Percentiles rank a stretch among this genome's conserved stretches.
Conservation (phyloP, 1,140 invertebrate genomes). For the Drosophila kohkoa region DNA sequence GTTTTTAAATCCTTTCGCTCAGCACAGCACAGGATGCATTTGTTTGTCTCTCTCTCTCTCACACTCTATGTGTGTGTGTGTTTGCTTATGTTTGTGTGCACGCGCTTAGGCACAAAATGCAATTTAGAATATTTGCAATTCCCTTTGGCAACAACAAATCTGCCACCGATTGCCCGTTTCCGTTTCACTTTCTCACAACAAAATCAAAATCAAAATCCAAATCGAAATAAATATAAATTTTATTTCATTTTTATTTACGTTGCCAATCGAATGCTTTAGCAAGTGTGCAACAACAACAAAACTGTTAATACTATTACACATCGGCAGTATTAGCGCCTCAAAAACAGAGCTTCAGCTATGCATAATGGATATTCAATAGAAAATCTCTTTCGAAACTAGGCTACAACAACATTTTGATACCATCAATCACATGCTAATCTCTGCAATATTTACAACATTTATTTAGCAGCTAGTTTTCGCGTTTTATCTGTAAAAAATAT, state of each 20-base stretch:
- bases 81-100: conserved; percentile 39
- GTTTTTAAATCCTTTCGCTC: conserved; percentile 77
- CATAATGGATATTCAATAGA: neutral
- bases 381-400: no score
- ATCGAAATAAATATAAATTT: neutral
- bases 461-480: no score
- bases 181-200: conserved; percentile 29
- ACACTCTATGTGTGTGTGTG: conserved; percentile 11
- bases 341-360: neutral
- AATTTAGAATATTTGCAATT: conserved; percentile 83
- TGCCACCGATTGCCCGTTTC: conserved; percentile 36
- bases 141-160: conserved; percentile 65
- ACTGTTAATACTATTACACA: conserved; percentile 1
- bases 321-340: neutral
- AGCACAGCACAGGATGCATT: conserved; percentile 49
- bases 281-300: conserved; percentile 1
- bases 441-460: no score
- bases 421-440: no score
- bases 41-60: no score
- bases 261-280: conserved; percentile 4
- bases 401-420: no score
- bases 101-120: conserved; percentile 55
- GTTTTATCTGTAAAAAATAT: no score
- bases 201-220: neutral
- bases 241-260: conserved; percentile 1